Evolutionary conservation across 2,113 vertebrate species (phyloP), one percentile per base, ranked within the genome.

Genomic region (Casuarius casuarius): DNA sequence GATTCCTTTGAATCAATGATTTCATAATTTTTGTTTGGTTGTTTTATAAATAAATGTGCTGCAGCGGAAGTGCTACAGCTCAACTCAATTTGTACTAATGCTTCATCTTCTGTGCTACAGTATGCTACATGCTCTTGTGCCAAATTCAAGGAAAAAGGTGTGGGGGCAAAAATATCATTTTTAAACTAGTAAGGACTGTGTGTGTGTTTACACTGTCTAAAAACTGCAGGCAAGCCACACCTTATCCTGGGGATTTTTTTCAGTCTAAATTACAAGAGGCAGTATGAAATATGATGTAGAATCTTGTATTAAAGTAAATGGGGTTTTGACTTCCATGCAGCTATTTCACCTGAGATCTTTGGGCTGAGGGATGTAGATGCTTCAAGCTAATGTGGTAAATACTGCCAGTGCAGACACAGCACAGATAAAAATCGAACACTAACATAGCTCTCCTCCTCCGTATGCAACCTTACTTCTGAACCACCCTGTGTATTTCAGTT

Each of bases 11-110:
- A 98, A 97, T 98, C 95, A 95, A 96, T 94, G 94, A 85, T 96
- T 97, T 97, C 93, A 56, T 97, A 79, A 68, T 73, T 84, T 66
- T 96, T 62, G 71, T 18, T 95, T 51, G 52, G 87, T 96, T 88
- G 80, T 97, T 97, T 97, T 96, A 87, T 97, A 97, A 98, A 97
- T 97, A 96, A 98, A 97, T 26, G 33, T 46, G 94, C 92, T 96
- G 95, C 92, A 92, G 61, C 72, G 88, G 13, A 94, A 82, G 91
- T 3, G 44, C 84, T 97, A 48, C 91, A 95, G 92, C 84, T 98
- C 68, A 90, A 74, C 80, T 68, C 72, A 85, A 89, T 31, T 31
- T 1, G 26, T 29, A 5, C 65, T 10, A 10, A 11, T 9, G 84
- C 61, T 88, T 38, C 23, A 6, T 83, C 75, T 78, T 72, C 68